Evolutionary conservation across 2,797 vertebrate species (phyloP).

Genomic region (Furcifer pardalis): DNA sequence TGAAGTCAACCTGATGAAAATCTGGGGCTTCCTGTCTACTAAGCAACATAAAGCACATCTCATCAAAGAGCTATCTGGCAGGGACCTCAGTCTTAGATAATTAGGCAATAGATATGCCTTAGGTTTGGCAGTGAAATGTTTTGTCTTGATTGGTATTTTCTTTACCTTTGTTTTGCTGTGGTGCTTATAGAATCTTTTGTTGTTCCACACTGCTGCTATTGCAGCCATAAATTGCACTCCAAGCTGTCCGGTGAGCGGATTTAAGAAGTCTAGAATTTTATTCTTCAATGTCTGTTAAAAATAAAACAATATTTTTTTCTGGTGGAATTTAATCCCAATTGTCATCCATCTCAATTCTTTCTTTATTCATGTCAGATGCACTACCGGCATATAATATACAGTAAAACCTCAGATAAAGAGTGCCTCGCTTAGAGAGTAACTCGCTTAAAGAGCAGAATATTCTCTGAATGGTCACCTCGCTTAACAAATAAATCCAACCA

Average conservation of each 20-base stretch:
- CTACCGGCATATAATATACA: no score
- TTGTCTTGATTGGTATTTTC: background rate
- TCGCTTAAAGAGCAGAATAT: no score
- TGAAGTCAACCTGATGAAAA: background rate
- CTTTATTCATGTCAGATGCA: no score
- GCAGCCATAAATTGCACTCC: conserved; percentile 91
- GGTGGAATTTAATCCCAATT: no score
- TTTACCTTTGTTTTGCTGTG: conserved; percentile 86
- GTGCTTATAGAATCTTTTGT: conserved; percentile 82
- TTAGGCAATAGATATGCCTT: background rate
- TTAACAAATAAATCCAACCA: no score
- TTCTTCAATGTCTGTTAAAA: conserved; percentile 77
- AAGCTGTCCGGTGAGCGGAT: conserved; percentile 87
- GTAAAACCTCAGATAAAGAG: no score
- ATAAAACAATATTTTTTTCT: background rate
- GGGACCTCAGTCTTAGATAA: background rate
- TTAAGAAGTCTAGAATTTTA: conserved; percentile 90
- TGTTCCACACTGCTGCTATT: conserved; percentile 90
- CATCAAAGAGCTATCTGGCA: background rate
- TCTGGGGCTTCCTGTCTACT: background rate
- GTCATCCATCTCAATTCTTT: background rate
- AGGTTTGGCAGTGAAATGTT: background rate
- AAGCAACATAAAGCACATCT: background rate
- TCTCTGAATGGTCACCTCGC: no score
- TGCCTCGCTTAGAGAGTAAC: no score